Evolutionary conservation across 1,140 invertebrate species (phyloP), one percentile per base, ranked within the genome.

Genomic region (Drosophila bocki): DNA sequence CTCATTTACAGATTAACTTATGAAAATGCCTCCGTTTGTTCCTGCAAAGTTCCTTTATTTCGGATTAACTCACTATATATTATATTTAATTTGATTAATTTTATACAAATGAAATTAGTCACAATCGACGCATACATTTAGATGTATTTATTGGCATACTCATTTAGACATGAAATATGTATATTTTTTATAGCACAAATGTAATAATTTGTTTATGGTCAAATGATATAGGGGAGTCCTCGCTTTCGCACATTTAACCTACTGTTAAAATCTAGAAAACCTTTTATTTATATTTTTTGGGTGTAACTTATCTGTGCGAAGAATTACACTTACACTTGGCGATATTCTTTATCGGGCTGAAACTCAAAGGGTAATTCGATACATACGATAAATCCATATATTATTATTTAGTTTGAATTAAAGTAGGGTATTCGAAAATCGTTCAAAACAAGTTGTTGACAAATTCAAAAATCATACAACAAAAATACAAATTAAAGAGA

Each of bases 261-360:
- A 45, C 32, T 51, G 15, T 8, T 32, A 50, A n/a, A n/a, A 29
- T 54, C 9, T 9, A 35, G 17, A 19, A 50, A 51, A 32, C 26
- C 26, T 63, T 44, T 44, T 44, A 44, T 45, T 37, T 39, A 58
- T 37, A 47, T 64, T 77, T 81, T 88, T 90, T 90, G 90, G 88
- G 88, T 91, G 90, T 91, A 91, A 91, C 90, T 80, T 58, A 82
- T 80, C 72, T 85, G 72, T 91, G 88, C 88, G 81, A 79, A 79
- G 59, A 60, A 69, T 65, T 79, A 45, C 48, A 37, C 42, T 78
- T 72, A 72, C 54, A 60, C 67, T 42, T 72, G 71, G 32, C 50
- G 48, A 56, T 32, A 69, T 11, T 39, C 22, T 51, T 26, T 29
- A 50, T 29, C 51, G 64, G 68, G 67, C 68, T 72, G 68, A 72